These are phyloP conservation scores for Glyptemys insculpta DNA, from an alignment of 2,797 vertebrate genomes.

Conservation along the genomic window DNA sequence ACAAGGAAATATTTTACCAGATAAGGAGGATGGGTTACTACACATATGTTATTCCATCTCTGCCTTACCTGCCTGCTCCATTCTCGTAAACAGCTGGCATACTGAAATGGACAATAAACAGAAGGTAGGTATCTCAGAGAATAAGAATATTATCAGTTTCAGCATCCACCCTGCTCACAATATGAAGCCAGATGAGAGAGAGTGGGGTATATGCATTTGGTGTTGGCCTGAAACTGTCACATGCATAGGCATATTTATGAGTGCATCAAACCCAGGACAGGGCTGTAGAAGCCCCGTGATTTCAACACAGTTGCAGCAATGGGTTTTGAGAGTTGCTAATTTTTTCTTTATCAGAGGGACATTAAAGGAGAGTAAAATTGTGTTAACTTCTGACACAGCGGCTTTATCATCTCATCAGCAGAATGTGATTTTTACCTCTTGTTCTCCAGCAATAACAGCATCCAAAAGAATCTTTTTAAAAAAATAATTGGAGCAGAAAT, in stretches of 20 bases:
- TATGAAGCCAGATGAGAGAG: not conserved
- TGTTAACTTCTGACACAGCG: not conserved
- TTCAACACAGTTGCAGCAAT: not conserved
- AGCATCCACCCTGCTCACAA: accelerated
- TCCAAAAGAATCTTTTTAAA: constrained; percentile 17
- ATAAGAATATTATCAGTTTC: accelerated
- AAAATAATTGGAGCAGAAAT: constrained; percentile 65
- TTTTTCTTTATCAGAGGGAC: not conserved
- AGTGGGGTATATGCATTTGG: not conserved
- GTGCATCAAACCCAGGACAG: not conserved
- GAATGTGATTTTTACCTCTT: not conserved
- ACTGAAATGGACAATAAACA: accelerated
- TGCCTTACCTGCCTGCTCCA: not conserved
- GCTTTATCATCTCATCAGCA: not conserved
- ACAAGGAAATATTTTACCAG: not conserved
- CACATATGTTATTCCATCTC: accelerated
- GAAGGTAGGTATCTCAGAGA: not conserved
- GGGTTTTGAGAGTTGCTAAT: not conserved
- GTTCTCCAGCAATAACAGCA: not conserved
- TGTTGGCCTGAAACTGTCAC: not conserved
- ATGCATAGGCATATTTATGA: accelerated
- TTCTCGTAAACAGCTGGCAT: not conserved
- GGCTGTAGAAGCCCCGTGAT: accelerated
- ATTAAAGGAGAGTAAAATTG: not conserved
- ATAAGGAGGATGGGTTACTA: accelerated